Evolutionary conservation across 2,113 vertebrate genomes (phyloP).

Genomic region (Aspiorhynchus laticeps): DNA sequence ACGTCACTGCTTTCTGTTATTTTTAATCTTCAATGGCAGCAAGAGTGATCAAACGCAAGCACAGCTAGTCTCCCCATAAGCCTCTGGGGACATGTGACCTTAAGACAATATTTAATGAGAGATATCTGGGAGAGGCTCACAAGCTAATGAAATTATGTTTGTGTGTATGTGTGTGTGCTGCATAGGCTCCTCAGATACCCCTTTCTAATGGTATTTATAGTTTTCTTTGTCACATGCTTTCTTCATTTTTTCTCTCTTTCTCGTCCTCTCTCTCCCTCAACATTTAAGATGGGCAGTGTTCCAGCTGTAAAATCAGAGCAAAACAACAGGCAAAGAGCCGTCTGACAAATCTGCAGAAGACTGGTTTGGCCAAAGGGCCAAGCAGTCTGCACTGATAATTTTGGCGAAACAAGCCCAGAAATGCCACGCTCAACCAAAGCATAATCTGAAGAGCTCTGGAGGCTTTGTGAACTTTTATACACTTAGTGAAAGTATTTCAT

Average conservation of each 20-base stretch:
- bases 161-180: constrained; percentile 48
- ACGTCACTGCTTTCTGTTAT: constrained; percentile 26
- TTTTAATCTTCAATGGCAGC: constrained; percentile 48
- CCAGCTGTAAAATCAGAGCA: neutral
- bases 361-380: neutral
- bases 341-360: neutral
- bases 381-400: constrained; percentile 3
- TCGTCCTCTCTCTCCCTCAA: neutral
- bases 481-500: neutral
- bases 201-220: constrained; percentile 9
- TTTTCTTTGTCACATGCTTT: neutral
- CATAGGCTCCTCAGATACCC: neutral
- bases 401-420: neutral
- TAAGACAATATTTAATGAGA: constrained; percentile 53
- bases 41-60: constrained; percentile 39
- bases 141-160: constrained; percentile 41
- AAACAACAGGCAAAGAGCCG: constrained; percentile 6
- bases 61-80: constrained; percentile 26
- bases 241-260: neutral
- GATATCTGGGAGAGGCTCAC: constrained; percentile 34
- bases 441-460: neutral
- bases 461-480: neutral
- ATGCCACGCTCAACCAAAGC: constrained; percentile 6
- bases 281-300: neutral
- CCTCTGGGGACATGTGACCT: constrained; percentile 48